These are phyloP conservation scores for Fratercula arctica DNA, from an alignment of 2,797 vertebrate species.

Conservation along the genomic window DNA sequence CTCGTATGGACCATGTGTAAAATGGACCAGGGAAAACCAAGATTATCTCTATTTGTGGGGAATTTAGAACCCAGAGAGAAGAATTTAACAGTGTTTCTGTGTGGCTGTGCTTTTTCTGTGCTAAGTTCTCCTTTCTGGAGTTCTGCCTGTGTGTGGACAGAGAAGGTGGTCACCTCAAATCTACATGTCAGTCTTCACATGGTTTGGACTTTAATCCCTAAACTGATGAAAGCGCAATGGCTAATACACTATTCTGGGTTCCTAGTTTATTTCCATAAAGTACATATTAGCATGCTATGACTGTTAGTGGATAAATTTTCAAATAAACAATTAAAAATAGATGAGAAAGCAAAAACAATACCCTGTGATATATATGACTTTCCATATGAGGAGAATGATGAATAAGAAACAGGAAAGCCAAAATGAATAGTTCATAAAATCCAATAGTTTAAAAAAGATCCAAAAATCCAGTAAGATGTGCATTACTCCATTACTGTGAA, in stretches of 20 bases:
- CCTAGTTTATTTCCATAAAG: neutral
- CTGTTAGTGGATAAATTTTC: neutral
- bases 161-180: neutral
- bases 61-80: neutral
- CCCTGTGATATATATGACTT: neutral
- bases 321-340: neutral
- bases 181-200: neutral
- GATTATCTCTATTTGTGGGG: neutral
- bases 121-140: neutral
- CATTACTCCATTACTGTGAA: neutral
- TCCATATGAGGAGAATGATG: neutral
- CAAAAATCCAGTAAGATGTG: neutral
- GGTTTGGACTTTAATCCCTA: neutral
- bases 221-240: neutral
- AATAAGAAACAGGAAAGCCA: neutral
- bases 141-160: neutral
- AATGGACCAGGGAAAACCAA: neutral
- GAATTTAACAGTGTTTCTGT: neutral
- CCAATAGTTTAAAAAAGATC: neutral
- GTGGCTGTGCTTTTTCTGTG: neutral
- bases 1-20: neutral
- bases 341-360: neutral
- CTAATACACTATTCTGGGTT: neutral
- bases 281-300: neutral
- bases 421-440: neutral